A percentile compares a stretch with the other conserved stretches of the same genome.
Evolutionary conservation across 2,888 invertebrate genomes (phyloP).

Genomic region (Gnatocerus cornutus): DNA sequence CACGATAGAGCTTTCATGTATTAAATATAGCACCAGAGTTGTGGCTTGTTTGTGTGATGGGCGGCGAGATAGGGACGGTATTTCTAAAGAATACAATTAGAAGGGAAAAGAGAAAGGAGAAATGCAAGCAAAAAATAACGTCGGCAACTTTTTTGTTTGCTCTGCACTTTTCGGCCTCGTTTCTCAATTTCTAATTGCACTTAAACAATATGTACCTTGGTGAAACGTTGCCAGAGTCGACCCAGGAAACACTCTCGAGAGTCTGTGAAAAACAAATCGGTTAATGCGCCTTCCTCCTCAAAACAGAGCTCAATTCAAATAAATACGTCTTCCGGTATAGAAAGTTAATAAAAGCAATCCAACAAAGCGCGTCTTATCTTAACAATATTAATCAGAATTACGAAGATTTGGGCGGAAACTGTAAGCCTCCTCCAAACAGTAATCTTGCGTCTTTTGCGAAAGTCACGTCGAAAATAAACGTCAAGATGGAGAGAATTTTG

Average conservation of each 20-base stretch:
- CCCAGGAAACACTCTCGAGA: conserved; percentile 86
- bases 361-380: conserved; percentile 41
- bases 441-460: conserved; percentile 55
- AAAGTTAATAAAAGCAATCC: conserved; percentile 28
- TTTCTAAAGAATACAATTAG: too few species aligned
- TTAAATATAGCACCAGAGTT: neutral
- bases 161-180: too few species aligned
- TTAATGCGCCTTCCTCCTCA: conserved; percentile 29
- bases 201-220: conserved; percentile 75
- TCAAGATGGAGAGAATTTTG: conserved; percentile 47
- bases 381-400: conserved; percentile 23
- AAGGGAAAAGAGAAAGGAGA: too few species aligned
- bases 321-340: conserved; percentile 60
- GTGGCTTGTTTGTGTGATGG: conserved; percentile 1
- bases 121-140: too few species aligned
- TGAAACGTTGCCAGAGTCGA: conserved; percentile 86
- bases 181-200: too few species aligned
- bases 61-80: neutral
- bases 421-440: conserved; percentile 50
- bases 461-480: conserved; percentile 59
- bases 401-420: conserved; percentile 40
- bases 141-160: too few species aligned
- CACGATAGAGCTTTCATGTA: conserved; percentile 1
- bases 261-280: conserved; percentile 75
- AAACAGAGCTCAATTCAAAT: conserved; percentile 52